Evolutionary conservation across 2,888 invertebrate genomes (phyloP), one percentile per base, ranked within the genome.

Genomic region (Caenorhabditis sp.): DNA sequence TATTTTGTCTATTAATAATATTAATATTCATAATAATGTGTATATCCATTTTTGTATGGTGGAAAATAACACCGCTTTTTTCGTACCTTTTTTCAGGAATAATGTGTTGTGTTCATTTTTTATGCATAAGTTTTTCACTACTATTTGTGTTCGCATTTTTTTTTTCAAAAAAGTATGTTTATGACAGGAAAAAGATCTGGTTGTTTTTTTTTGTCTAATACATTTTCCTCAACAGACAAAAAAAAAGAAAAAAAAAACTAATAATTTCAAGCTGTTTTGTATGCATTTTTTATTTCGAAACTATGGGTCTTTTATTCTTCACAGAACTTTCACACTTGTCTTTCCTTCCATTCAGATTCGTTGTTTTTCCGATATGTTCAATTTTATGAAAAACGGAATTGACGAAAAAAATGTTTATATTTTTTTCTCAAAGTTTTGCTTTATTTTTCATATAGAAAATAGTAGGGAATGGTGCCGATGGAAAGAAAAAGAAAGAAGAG

Each of bases 121-220:
- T 23, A 51, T 51, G 51, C 51, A 51, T 51, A n/a, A 51, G 51
- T 23, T 51, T 8, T 51, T 23, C n/a, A 50, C n/a, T 50, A n/a
- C 19, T 50, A 6, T 19, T 51, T 51, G 19, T 51, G 19, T 43
- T 17, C 43, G 12, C 3, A 12, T 43, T 43, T 43, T 17, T 17
- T 43, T 43, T 43, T 17, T 17, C 43, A 43, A 43, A 3, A 43
- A 43, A 17, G 12, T 43, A 17, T 43, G 43, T 43, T 43, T 43
- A 43, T 43, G 43, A 43, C 43, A 43, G 43, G 17, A 10, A 43
- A 17, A 5, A 43, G 17, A 17, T 43, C 43, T 43, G 2, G 43
- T 43, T 43, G 43, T 43, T 43, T 10, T 43, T 36, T 36, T 36
- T 36, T 36, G 5, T 43, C 17, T 17, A 43, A 43, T 43, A 43